Conservation (phyloP, 2,113 vertebrate species). For the Pelusios castaneus region DNA sequence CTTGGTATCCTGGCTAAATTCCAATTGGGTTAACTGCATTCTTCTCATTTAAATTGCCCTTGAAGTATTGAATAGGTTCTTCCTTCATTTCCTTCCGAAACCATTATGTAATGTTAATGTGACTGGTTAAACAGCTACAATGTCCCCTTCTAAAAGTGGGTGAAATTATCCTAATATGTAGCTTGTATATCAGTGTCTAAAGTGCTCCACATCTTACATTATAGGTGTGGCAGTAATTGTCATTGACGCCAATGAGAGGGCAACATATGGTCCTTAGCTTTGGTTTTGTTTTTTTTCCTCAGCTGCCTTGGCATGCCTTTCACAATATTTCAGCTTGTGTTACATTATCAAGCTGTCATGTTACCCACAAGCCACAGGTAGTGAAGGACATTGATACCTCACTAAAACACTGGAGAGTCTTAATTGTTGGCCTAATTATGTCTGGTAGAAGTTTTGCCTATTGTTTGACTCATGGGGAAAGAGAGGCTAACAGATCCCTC, state of each 20-base stretch:
- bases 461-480: fast-evolving
- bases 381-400: background rate
- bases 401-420: background rate
- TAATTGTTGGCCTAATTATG: background rate
- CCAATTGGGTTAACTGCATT: background rate
- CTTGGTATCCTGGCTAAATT: background rate
- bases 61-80: background rate
- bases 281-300: background rate
- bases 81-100: background rate
- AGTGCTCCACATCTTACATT: fast-evolving
- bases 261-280: background rate
- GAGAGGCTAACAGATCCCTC: background rate
- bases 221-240: fast-evolving
- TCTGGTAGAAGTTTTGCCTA: background rate
- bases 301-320: background rate
- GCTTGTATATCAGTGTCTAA: fast-evolving
- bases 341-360: background rate
- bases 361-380: background rate
- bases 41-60: background rate
- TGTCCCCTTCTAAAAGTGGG: too few species aligned
- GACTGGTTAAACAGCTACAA: background rate
- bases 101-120: fast-evolving
- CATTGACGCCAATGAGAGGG: background rate
- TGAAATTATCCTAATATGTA: background rate
- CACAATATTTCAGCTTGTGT: background rate